Conservation (phyloP, 2,797 vertebrate species). For the Pipistrellus pipistrellus region DNA sequence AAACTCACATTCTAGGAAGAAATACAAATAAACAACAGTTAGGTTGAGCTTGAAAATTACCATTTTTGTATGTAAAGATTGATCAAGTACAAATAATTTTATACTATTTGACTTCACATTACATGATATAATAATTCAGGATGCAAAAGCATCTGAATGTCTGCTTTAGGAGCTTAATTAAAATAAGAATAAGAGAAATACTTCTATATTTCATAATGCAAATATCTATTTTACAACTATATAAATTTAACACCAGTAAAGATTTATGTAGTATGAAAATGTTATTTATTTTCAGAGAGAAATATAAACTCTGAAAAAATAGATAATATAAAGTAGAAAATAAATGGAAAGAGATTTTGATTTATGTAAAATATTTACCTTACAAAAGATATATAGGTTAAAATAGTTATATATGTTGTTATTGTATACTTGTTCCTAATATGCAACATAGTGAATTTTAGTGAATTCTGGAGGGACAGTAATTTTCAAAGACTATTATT, state of each 20-base stretch:
- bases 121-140: not conserved
- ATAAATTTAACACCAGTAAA: not conserved
- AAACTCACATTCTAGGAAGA: not conserved
- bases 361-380: not conserved
- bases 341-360: not conserved
- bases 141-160: not conserved
- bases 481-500: not conserved
- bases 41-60: not conserved
- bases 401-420: conserved; percentile 23
- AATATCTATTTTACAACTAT: conserved; percentile 7
- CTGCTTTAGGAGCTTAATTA: conserved; percentile 44
- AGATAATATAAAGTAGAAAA: conserved; percentile 17
- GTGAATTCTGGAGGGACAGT: not conserved
- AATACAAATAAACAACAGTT: not conserved
- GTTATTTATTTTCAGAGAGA: not conserved
- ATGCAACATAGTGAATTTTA: not conserved
- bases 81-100: conserved; percentile 1
- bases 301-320: conserved; percentile 40
- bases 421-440: conserved; percentile 17
- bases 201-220: not conserved
- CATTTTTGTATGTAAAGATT: conserved; percentile 7
- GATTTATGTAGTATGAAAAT: conserved; percentile 27
- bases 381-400: not conserved
- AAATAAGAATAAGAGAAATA: not conserved
- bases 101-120: not conserved